Base-by-base conservation (phyloP, 2,888 invertebrate species). In the Tineola bisselliella region DNA sequence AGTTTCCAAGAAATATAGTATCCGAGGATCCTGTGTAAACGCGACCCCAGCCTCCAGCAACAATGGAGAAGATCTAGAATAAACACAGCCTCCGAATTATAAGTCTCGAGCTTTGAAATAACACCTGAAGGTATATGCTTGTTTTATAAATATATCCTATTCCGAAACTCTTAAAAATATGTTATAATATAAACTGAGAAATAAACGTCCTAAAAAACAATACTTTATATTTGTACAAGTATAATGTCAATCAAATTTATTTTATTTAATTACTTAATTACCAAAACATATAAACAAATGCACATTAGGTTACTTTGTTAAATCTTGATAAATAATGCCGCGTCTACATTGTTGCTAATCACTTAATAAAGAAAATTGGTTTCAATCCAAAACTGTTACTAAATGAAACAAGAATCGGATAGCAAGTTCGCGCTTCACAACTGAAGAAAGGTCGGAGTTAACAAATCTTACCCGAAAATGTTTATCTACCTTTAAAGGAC, bases 61-160 rank as follows among this genome's bases (percentile, higher is more conserved):
- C 54, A 54, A 54, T n/a, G 25, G 48, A n/a, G 25, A 25, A 54
- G 54, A 54, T 54, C 54, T n/a, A 54, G 54, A 54, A 54, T 54
- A 54, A 54, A 54, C 54, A 54, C 54, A 18, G 12, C n/a, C 54
- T 17, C 54, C 54, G 25, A 54, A 25, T 54, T 54, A 54, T 25
- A 54, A 54, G 54, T 19, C 25, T 25, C 25, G n/a, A 25, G 54
- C 12, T 25, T 25, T 54, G 54, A 54, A 54, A 54, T 54, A 54
- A 54, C 54, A 4, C 54, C 54, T 25, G 25, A 17, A 48, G 12
- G 15, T 10, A 8, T n/a, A 48, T 48, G 6, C 48, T 48, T 3
- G 48, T 48, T 17, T 48, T 38, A 38, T n/a, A 38, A 38, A 38
- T n/a, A 38, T 2, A 25, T 25, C 2, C 25, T 25, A 25, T 25